Percentiles rank a stretch among this genome's conserved stretches.
These are phyloP conservation scores for Python bivittatus DNA, from an alignment of 2,113 vertebrate species.

Conservation along the genomic window DNA sequence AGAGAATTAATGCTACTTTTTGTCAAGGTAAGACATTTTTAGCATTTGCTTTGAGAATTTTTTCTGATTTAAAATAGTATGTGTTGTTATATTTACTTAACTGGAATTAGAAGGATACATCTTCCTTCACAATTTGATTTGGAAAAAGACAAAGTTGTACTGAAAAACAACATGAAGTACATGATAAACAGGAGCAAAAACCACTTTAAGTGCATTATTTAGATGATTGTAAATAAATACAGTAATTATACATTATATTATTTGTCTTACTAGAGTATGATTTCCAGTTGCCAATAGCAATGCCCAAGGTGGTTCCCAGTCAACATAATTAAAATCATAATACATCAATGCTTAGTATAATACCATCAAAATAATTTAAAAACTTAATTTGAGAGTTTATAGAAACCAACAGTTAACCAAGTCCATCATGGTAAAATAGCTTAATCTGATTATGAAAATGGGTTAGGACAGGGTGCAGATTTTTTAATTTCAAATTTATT, in stretches of 20 bases:
- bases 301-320: too few relatives aligned
- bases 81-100: neutral
- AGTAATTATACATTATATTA: neutral
- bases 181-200: neutral
- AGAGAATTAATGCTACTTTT: constrained; percentile 88
- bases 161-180: neutral
- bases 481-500: neutral
- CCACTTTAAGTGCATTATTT: neutral
- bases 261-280: neutral
- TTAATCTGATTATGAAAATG: neutral
- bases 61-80: neutral
- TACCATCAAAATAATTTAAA: neutral
- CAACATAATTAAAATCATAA: neutral
- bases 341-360: neutral
- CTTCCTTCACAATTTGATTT: neutral
- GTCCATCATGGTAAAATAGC: neutral
- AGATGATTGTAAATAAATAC: neutral
- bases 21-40: constrained; percentile 86
- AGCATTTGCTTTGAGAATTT: constrained; percentile 16
- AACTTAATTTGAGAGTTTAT: neutral
- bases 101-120: neutral
- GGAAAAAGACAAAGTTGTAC: neutral
- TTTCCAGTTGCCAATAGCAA: neutral
- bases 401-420: neutral
- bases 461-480: neutral